These are phyloP conservation scores for Cecidostiba fungosa DNA, from an alignment of 2,888 invertebrate genomes.

Conservation along the genomic window DNA sequence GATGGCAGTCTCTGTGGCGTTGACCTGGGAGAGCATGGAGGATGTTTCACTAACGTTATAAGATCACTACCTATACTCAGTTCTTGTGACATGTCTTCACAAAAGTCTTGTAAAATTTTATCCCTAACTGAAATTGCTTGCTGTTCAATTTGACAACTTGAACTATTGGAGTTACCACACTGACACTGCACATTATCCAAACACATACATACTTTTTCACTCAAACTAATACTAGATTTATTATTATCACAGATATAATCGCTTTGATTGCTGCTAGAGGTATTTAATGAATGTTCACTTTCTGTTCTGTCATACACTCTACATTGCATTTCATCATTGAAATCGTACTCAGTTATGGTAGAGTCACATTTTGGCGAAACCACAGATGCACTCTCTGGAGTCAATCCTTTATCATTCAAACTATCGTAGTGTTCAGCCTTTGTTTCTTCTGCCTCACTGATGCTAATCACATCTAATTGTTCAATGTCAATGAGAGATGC, in stretches of 20 bases:
- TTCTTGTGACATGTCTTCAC: slow-evolving; percentile 78
- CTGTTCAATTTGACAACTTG: slow-evolving; percentile 66
- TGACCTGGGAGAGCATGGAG: slow-evolving; percentile 77
- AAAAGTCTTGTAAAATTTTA: slow-evolving; percentile 78
- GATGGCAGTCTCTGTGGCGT: slow-evolving; percentile 77
- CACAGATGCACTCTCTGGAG: slow-evolving; percentile 70
- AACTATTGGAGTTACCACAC: slow-evolving; percentile 67
- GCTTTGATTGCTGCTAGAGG: slow-evolving; percentile 75
- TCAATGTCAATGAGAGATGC: slow-evolving; percentile 72
- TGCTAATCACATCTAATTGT: slow-evolving; percentile 75
- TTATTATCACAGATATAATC: slow-evolving; percentile 76
- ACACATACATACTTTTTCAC: slow-evolving; percentile 72
- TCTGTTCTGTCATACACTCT: slow-evolving; percentile 70
- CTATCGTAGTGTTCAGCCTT: slow-evolving; percentile 73
- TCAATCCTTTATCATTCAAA: slow-evolving; percentile 72
- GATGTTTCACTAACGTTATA: slow-evolving; percentile 78
- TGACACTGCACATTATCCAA: slow-evolving; percentile 71
- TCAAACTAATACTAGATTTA: slow-evolving; percentile 72
- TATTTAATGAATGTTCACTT: slow-evolving; percentile 71
- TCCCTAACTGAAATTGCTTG: slow-evolving; percentile 77
- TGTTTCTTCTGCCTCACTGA: slow-evolving; percentile 74
- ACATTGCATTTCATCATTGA: slow-evolving; percentile 70
- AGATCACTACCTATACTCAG: slow-evolving; percentile 77
- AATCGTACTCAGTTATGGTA: slow-evolving; percentile 70
- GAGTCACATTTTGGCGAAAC: slow-evolving; percentile 74